Conservation (phyloP, 2,888 invertebrate genomes). For the Dasypogon diadema region DNA sequence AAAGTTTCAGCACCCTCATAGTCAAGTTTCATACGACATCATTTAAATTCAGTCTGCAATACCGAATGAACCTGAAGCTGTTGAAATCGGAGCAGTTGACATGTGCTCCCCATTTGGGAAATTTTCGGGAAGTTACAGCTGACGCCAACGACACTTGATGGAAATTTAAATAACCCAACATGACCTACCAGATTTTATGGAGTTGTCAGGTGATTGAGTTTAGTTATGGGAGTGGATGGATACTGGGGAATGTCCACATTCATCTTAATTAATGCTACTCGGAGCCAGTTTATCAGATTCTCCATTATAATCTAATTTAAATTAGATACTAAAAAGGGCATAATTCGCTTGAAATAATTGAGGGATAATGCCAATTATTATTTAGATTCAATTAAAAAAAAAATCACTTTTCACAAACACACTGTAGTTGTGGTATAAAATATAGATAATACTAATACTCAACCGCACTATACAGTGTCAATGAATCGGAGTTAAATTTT, state of each 20-base stretch:
- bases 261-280: constrained; percentile 22
- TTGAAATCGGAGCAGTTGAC: constrained; percentile 20
- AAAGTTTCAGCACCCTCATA: background rate
- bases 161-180: constrained; percentile 30
- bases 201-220: constrained; percentile 34
- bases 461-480: too few species aligned
- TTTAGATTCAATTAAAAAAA: too few species aligned
- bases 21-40: background rate
- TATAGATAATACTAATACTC: too few species aligned
- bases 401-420: too few species aligned
- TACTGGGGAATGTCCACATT: background rate
- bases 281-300: constrained; percentile 19
- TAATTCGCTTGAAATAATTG: too few species aligned
- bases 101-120: constrained; percentile 30
- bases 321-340: background rate
- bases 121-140: constrained; percentile 25
- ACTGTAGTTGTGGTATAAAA: too few species aligned
- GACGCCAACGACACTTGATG: constrained; percentile 29
- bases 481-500: too few species aligned
- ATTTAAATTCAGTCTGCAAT: constrained; percentile 31
- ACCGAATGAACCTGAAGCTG: constrained; percentile 25
- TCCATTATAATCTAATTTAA: background rate
- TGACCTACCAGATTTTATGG: constrained; percentile 16
- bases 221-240: background rate
- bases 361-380: too few species aligned